These are phyloP conservation scores for Rhinolophus sinicus DNA, from an alignment of 2,113 vertebrate genomes.

Conservation along the genomic window DNA sequence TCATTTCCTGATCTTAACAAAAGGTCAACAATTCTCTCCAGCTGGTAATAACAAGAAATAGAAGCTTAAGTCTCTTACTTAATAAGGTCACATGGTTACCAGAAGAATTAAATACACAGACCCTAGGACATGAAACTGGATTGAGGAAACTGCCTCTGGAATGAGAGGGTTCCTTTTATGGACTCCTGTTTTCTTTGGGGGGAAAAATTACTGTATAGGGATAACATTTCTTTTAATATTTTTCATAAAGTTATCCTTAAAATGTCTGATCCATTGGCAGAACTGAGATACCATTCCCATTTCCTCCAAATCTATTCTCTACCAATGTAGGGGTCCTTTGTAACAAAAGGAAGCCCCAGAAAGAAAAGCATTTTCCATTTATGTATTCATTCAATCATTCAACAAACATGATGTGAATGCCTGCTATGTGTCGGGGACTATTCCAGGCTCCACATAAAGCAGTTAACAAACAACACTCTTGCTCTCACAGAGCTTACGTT, in stretches of 20 bases:
- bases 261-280: background rate
- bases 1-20: background rate
- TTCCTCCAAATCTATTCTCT: background rate
- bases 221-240: background rate
- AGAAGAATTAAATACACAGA: background rate
- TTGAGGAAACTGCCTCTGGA: background rate
- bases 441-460: background rate
- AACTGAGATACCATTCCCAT: background rate
- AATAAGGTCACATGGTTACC: background rate
- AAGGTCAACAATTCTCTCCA: background rate
- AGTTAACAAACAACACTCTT: background rate
- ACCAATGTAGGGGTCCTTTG: background rate
- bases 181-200: background rate
- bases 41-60: background rate
- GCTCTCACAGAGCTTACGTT: background rate
- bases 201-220: background rate
- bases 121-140: background rate
- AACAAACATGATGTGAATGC: background rate
- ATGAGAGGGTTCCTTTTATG: background rate
- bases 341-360: background rate
- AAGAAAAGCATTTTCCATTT: background rate
- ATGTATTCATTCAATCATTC: background rate
- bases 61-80: background rate
- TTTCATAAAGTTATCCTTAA: constrained; percentile 2
- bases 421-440: background rate